Evolutionary conservation across 1,140 invertebrate species (phyloP).

Genomic region (Drosophila pseudoananassae): DNA sequence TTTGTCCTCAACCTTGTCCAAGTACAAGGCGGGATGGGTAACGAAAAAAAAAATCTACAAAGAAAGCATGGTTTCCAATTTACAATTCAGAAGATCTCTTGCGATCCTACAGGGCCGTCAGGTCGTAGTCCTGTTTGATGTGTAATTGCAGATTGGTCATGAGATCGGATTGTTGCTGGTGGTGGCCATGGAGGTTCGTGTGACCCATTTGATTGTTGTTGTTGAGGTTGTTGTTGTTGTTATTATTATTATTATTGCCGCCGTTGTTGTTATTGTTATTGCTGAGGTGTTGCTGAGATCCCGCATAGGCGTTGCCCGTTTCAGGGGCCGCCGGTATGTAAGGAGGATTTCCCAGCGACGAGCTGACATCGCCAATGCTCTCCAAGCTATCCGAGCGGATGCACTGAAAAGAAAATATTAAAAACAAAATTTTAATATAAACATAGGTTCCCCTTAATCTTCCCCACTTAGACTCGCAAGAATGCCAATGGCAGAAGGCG

Average conservation of each 20-base stretch:
- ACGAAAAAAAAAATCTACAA: slow-evolving; percentile 21
- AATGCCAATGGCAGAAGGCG: not conserved
- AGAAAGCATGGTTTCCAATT: slow-evolving; percentile 25
- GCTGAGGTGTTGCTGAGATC: slow-evolving; percentile 66
- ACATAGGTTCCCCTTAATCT: not conserved
- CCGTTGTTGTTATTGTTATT: slow-evolving; percentile 45
- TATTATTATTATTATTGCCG: slow-evolving; percentile 55
- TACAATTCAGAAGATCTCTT: slow-evolving; percentile 34
- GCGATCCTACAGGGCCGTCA: slow-evolving; percentile 88
- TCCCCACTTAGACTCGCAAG: slow-evolving; percentile 4
- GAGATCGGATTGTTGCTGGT: slow-evolving; percentile 73
- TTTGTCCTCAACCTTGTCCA: slow-evolving; percentile 45
- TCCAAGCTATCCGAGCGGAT: slow-evolving; percentile 81
- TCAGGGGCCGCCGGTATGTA: slow-evolving; percentile 75
- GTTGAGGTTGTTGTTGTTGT: slow-evolving; percentile 59
- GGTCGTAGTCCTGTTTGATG: slow-evolving; percentile 90
- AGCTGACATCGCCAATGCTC: slow-evolving; percentile 80
- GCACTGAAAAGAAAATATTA: slow-evolving; percentile 52
- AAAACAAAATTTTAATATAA: too few relatives aligned
- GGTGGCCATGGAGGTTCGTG: slow-evolving; percentile 52
- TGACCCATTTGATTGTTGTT: slow-evolving; percentile 74
- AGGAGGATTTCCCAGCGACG: slow-evolving; percentile 75
- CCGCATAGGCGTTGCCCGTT: slow-evolving; percentile 50
- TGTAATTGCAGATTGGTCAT: slow-evolving; percentile 81
- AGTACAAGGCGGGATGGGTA: slow-evolving; percentile 25